These are phyloP conservation scores for Acanthurus tractus DNA, from an alignment of 2,797 vertebrate genomes.

Conservation along the genomic window DNA sequence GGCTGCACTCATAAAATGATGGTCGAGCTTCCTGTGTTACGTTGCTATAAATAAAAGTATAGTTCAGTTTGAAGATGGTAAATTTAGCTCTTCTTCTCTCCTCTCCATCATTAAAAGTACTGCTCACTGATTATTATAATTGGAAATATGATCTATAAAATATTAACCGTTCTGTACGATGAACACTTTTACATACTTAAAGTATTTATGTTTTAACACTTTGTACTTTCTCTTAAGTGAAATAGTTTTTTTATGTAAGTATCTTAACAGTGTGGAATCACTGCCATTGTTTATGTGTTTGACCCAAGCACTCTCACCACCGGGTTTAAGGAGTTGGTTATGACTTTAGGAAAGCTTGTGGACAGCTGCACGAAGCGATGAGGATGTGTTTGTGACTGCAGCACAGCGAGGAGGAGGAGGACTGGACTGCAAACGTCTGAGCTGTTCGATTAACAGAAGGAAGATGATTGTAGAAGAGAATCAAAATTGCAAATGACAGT, in stretches of 20 bases:
- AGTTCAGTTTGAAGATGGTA: background rate
- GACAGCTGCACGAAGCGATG: constrained; percentile 13
- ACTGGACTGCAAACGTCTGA: constrained; percentile 15
- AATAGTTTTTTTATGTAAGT: background rate
- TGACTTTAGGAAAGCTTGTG: background rate
- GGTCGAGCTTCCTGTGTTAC: no score
- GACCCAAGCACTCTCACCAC: background rate
- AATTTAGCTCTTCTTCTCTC: background rate
- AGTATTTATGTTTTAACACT: background rate
- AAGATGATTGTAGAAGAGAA: constrained; percentile 33
- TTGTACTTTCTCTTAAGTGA: background rate
- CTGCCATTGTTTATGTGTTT: background rate
- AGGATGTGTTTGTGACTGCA: background rate
- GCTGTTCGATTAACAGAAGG: constrained; percentile 19
- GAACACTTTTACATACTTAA: no score
- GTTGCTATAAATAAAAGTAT: background rate
- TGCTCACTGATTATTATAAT: background rate
- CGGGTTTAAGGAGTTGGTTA: background rate
- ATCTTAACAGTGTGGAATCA: background rate
- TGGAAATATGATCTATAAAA: background rate
- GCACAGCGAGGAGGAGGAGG: background rate
- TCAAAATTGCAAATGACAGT: constrained; percentile 22
- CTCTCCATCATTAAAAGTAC: background rate
- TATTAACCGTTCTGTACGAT: no score
- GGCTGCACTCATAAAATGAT: background rate